These are phyloP conservation scores for Brenthis ino DNA, from an alignment of 2,888 invertebrate genomes.

Conservation along the genomic window DNA sequence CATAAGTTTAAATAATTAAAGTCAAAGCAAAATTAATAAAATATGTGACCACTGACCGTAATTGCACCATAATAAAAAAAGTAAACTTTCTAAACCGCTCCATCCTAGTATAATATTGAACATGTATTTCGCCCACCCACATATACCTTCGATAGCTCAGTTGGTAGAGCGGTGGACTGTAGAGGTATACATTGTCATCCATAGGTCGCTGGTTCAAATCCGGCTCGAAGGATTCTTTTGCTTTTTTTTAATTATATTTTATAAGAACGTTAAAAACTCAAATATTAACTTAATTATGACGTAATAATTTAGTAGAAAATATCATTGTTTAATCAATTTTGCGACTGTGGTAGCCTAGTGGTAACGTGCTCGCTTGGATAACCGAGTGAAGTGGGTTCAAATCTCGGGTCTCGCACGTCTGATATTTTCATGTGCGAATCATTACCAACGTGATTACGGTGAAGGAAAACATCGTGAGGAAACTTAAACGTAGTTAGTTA, in stretches of 20 bases:
- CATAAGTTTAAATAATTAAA: not conserved
- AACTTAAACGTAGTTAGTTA: too few relatives aligned
- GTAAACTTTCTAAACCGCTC: not conserved
- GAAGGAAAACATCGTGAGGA: too few relatives aligned
- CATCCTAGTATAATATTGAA: not conserved
- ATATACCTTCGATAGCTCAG: slow-evolving; percentile 71
- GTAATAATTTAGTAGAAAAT: too few relatives aligned
- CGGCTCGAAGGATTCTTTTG: slow-evolving; percentile 80
- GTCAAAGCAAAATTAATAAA: not conserved
- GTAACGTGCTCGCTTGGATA: not conserved
- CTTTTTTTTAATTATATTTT: slow-evolving; percentile 21
- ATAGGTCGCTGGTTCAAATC: slow-evolving; percentile 86
- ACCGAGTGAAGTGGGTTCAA: not conserved
- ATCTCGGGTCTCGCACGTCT: not conserved
- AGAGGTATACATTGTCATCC: slow-evolving; percentile 66
- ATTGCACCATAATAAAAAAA: not conserved
- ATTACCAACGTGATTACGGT: too few relatives aligned
- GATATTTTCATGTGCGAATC: too few relatives aligned
- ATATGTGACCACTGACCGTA: too few relatives aligned
- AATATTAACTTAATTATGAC: not conserved
- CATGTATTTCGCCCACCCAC: slow-evolving; percentile 9
- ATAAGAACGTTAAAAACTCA: not conserved
- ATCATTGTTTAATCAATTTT: too few relatives aligned
- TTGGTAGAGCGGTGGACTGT: slow-evolving; percentile 76
- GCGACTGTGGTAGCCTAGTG: too few relatives aligned